Conservation (phyloP, 30 jellyfish, hydroid and myxozoan genomes). For the Turritopsis rubra region DNA sequence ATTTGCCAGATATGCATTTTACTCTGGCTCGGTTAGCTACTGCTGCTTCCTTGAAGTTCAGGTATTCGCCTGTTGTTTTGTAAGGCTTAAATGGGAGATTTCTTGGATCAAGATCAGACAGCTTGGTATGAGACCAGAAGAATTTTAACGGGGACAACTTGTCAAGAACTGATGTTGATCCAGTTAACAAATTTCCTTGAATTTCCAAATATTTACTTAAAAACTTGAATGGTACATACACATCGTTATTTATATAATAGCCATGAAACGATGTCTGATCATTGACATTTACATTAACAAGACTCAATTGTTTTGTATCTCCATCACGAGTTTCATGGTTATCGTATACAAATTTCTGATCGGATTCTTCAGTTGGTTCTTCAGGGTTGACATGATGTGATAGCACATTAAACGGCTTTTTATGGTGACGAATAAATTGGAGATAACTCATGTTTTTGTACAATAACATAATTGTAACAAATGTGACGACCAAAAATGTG, state of each 20-base stretch:
- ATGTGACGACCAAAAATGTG: background rate
- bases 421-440: background rate
- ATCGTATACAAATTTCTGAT: background rate
- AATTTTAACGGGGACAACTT: slow-evolving; percentile 17
- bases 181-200: slow-evolving; percentile 34
- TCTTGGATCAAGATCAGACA: slow-evolving; percentile 1
- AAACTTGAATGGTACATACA: slow-evolving; percentile 59
- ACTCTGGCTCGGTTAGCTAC: slow-evolving; percentile 66
- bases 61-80: slow-evolving; percentile 32
- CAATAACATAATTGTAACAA: background rate
- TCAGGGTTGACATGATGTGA: background rate
- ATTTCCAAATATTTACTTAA: slow-evolving; percentile 38
- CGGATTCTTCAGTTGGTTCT: background rate
- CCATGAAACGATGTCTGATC: slow-evolving; percentile 24
- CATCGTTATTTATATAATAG: slow-evolving; percentile 11
- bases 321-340: background rate
- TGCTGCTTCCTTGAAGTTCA: slow-evolving; percentile 29
- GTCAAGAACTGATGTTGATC: slow-evolving; percentile 12
- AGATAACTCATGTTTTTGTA: background rate
- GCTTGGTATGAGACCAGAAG: slow-evolving; percentile 20
- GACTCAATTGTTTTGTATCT: background rate
- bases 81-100: slow-evolving; percentile 16
- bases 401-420: too few relatives aligned
- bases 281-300: slow-evolving; percentile 35
- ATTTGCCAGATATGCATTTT: slow-evolving; percentile 54